These are phyloP conservation scores for Drosophila austrosaltans DNA, from an alignment of 2,888 invertebrate genomes.

Conservation along the genomic window DNA sequence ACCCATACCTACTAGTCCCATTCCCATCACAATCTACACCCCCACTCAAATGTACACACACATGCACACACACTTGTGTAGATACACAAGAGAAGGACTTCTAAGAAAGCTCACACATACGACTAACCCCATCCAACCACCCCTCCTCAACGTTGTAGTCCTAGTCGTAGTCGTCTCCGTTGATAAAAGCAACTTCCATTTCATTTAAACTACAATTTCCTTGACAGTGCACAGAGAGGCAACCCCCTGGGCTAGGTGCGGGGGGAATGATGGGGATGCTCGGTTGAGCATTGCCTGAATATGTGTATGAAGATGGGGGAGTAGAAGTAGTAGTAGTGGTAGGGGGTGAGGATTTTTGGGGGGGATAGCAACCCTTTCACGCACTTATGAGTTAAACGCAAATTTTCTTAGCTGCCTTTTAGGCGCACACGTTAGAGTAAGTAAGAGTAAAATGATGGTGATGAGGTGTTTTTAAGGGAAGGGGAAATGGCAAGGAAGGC, in stretches of 20 bases:
- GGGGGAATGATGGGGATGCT: slow-evolving; percentile 15
- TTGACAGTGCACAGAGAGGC: slow-evolving; percentile 77
- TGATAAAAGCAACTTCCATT: slow-evolving; percentile 81
- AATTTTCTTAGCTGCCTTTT: slow-evolving; percentile 81
- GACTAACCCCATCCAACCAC: slow-evolving; percentile 47
- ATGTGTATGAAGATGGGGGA: not conserved
- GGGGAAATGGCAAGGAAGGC: slow-evolving; percentile 19
- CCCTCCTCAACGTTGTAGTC: not conserved
- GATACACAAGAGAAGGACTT: slow-evolving; percentile 49
- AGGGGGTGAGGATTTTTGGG: not conserved
- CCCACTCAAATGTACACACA: slow-evolving; percentile 21
- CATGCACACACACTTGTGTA: slow-evolving; percentile 25
- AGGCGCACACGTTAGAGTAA: slow-evolving; percentile 57
- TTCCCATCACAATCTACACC: too few relatives aligned
- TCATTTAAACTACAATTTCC: slow-evolving; percentile 81
- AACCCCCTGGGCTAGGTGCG: slow-evolving; percentile 47
- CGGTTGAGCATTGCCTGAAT: not conserved
- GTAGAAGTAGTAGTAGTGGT: not conserved
- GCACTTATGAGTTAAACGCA: slow-evolving; percentile 80
- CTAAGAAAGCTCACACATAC: slow-evolving; percentile 70
- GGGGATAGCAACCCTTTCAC: slow-evolving; percentile 74
- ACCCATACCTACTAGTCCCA: slow-evolving; percentile 23
- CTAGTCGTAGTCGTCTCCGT: slow-evolving; percentile 59
- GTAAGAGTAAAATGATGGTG: slow-evolving; percentile 7
- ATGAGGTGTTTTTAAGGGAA: slow-evolving; percentile 10